Evolutionary conservation across 1,140 invertebrate species (phyloP).

Genomic region (Pogonomyrmex barbatus): DNA sequence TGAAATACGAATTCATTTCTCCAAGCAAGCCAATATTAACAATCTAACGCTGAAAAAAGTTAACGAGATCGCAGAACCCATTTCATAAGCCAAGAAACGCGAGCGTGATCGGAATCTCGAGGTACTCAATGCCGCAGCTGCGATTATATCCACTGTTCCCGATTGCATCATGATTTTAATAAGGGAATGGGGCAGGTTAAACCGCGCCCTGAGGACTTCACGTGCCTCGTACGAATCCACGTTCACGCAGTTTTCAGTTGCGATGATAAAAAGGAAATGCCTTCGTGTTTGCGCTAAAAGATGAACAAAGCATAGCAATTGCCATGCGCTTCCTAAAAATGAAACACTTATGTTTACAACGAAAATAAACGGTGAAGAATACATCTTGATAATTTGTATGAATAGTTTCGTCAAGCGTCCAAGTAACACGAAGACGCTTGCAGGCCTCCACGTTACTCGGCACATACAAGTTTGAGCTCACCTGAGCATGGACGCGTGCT

Average conservation of each 20-base stretch:
- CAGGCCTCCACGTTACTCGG: not conserved
- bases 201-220: not conserved
- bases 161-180: constrained; percentile 31
- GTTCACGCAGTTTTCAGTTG: constrained; percentile 12
- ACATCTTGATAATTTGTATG: constrained; percentile 41
- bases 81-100: constrained; percentile 48
- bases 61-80: constrained; percentile 45
- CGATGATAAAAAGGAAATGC: constrained; percentile 9
- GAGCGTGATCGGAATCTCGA: constrained; percentile 43
- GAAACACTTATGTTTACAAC: constrained; percentile 51
- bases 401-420: constrained; percentile 42
- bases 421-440: constrained; percentile 6
- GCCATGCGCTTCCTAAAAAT: not conserved
- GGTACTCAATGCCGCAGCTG: not conserved
- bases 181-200: constrained; percentile 16
- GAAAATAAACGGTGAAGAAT: constrained; percentile 64
- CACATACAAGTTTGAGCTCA: constrained; percentile 15
- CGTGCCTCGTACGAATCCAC: constrained; percentile 1
- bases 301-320: constrained; percentile 48
- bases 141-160: not conserved
- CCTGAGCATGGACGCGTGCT: constrained; percentile 7
- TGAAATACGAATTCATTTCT: not conserved
- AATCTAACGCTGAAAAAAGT: constrained; percentile 23
- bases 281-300: not conserved
- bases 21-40: not conserved